Conservation (phyloP, 2,797 vertebrate species). For the Sebastiscus tertius region DNA sequence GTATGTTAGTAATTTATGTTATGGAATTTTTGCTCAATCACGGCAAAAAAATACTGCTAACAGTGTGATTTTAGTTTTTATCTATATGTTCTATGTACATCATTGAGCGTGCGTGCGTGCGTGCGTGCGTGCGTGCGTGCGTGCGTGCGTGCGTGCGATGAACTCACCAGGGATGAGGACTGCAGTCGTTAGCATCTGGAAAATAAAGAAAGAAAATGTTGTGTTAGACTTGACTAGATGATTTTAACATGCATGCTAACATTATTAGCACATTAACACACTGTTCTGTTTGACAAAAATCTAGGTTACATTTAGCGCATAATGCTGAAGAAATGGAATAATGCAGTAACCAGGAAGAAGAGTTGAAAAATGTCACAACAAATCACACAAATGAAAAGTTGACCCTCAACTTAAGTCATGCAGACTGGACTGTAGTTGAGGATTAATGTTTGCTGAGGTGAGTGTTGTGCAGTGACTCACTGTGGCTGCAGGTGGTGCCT, state of each 20-base stretch:
- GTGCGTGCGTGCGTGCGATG: background rate
- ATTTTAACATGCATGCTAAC: background rate
- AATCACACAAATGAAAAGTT: too few relatives aligned
- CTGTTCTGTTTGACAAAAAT: too few relatives aligned
- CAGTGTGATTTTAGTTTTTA: too few relatives aligned
- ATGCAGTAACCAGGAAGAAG: too few relatives aligned
- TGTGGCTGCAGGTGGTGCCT: conserved; percentile 90
- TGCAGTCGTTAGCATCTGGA: conserved; percentile 93
- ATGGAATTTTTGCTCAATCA: background rate
- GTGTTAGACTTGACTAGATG: background rate
- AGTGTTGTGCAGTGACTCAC: conserved; percentile 84
- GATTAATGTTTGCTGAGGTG: background rate
- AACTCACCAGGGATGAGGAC: conserved; percentile 92
- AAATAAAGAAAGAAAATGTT: background rate
- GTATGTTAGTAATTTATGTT: background rate
- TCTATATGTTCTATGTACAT: background rate
- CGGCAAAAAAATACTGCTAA: too few relatives aligned
- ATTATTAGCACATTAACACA: background rate
- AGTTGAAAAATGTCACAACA: too few relatives aligned
- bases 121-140: background rate
- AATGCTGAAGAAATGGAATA: too few relatives aligned
- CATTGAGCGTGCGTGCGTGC: too few relatives aligned
- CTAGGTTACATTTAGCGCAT: too few relatives aligned
- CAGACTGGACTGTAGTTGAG: background rate
- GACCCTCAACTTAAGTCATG: too few relatives aligned